Conservation (phyloP, 92 coral and sea anemone genomes). For the Diadumene lineata region DNA sequence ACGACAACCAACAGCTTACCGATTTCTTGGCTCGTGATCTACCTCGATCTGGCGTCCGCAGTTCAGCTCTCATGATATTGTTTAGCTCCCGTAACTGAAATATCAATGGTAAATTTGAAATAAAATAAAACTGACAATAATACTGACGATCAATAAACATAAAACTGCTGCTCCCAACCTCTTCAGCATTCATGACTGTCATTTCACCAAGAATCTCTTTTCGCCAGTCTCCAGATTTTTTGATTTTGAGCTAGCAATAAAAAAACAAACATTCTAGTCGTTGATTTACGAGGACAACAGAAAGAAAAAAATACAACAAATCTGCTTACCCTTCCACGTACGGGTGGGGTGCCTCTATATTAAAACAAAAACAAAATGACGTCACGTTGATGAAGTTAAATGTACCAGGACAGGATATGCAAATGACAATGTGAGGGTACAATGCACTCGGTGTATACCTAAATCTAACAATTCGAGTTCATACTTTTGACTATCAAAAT, state of each 20-base stretch:
- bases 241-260: constrained; percentile 56
- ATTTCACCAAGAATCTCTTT: constrained; percentile 80
- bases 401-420: no score
- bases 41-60: constrained; percentile 66
- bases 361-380: no score
- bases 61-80: constrained; percentile 85
- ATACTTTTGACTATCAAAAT: no score
- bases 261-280: neutral
- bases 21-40: constrained; percentile 67
- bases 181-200: constrained; percentile 93
- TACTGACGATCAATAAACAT: no score
- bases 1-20: constrained; percentile 33
- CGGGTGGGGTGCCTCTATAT: constrained; percentile 76
- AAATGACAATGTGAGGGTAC: no score
- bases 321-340: constrained; percentile 69
- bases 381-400: no score
- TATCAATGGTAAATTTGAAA: no score
- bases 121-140: no score
- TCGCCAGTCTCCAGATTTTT: constrained; percentile 86
- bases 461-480: no score
- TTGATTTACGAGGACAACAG: neutral
- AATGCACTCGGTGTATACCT: no score
- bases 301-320: neutral
- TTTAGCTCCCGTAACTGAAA: constrained; percentile 70
- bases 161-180: constrained; percentile 53